These are phyloP conservation scores for Pocillopora damicornis DNA, from an alignment of 64 coral and sea anemone genomes.

Conservation along the genomic window DNA sequence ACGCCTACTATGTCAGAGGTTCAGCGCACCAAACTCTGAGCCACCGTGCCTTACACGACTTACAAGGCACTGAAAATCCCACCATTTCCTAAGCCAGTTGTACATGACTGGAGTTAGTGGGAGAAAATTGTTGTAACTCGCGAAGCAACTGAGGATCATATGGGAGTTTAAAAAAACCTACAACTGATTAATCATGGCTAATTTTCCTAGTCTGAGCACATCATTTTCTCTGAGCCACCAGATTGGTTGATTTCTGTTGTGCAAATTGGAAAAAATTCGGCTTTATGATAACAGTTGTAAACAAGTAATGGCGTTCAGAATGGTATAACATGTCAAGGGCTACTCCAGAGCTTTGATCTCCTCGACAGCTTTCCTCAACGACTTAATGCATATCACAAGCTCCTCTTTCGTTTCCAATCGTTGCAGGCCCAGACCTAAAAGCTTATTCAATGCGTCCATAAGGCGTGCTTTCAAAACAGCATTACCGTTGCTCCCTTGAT, in stretches of 20 bases:
- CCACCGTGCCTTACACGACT: too few species aligned
- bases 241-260: not conserved
- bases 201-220: too few species aligned
- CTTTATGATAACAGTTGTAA: not conserved
- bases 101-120: too few species aligned
- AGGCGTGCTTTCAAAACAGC: slow-evolving; percentile 14
- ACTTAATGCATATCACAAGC: slow-evolving; percentile 6
- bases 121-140: too few species aligned
- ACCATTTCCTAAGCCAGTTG: too few species aligned
- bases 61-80: too few species aligned
- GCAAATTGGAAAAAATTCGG: not conserved
- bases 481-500: not conserved
- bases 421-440: not conserved
- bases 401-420: slow-evolving; percentile 1
- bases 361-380: slow-evolving; percentile 2
- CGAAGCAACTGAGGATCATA: too few species aligned
- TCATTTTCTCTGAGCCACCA: not conserved
- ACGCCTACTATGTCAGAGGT: too few species aligned
- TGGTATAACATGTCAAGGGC: not conserved
- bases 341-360: not conserved
- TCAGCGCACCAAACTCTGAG: too few species aligned
- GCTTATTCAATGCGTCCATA: not conserved
- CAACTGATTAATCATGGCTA: too few species aligned
- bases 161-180: too few species aligned
- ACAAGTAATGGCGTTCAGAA: not conserved